phyloP scores from a whole-genome alignment of 2,888 invertebrate genomes.

The Calliphora vomitoria region DNA sequence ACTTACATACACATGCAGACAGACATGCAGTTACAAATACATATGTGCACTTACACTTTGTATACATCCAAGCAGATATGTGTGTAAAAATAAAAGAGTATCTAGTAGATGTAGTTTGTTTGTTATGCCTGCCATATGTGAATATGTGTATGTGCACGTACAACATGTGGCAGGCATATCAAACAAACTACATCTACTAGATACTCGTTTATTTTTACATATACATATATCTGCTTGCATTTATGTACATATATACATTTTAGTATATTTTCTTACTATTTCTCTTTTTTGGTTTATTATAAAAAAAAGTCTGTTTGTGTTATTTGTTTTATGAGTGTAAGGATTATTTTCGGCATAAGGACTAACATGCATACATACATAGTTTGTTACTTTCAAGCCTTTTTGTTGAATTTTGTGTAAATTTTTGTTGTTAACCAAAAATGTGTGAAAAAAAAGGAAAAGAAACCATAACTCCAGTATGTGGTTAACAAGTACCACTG shows the following conservation, averaged over 20 bases:
- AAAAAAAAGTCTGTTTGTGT: slow-evolving; percentile 43
- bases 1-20: background rate
- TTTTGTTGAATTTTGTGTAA: slow-evolving; percentile 3
- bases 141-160: background rate
- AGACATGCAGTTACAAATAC: background rate
- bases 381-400: slow-evolving; percentile 28
- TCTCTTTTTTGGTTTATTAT: slow-evolving; percentile 27
- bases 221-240: background rate
- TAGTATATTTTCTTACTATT: background rate
- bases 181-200: no score
- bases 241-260: background rate
- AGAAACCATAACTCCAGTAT: slow-evolving; percentile 25
- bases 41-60: background rate
- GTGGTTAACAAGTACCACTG: slow-evolving; percentile 31
- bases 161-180: no score
- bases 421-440: slow-evolving; percentile 34
- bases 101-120: slow-evolving; percentile 27
- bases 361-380: background rate
- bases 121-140: background rate
- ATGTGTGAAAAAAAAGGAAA: background rate
- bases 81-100: background rate
- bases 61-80: background rate
- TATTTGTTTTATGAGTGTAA: slow-evolving; percentile 10
- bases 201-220: no score
- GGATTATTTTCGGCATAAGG: slow-evolving; percentile 24